Base-by-base conservation (phyloP, 2,797 vertebrate species). In the Numenius phaeopus region DNA sequence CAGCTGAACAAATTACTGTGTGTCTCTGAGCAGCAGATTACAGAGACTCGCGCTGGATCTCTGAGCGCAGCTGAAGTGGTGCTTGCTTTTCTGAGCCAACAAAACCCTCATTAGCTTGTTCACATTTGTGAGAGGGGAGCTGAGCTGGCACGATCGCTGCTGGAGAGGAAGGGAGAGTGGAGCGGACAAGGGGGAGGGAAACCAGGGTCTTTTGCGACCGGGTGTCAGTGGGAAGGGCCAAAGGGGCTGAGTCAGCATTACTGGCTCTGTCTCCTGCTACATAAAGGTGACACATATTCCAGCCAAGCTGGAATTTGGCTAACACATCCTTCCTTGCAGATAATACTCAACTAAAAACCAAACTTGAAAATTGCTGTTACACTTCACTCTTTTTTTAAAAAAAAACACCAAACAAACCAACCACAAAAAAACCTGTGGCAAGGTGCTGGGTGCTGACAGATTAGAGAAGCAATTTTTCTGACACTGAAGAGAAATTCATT, bases 141-240 rank as follows among this genome's bases (percentile, higher is more conserved):
- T 66, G 75, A 67, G 87, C 75, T 83, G 81, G 18, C 0, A 0
- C 3, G 19, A n/a, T 58, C 2, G 0, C 57, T 64, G 46, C 49
- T 23, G 66, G 66, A 62, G 32, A 29, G 23, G 49, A 54, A 3
- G 10, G 32, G 21, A 59, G 27, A 71, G 37, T 0, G 0, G 21
- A 40, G 52, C 0, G 2, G 49, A 39, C 0, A 1, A 34, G n/a
- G 18, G 26, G 26, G 20, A 52, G 40, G 44, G 14, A 80, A 47
- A 5, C 13, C 5, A 27, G 30, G 19, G 58, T 62, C 88, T 58
- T 82, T 64, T 66, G 52, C 0, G 0, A 39, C 0, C 8, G 24
- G 21, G 6, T 21, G 13, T 39, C 0, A 0, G 2, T 49, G 80
- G 39, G 34, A 86, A 37, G 72, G 46, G 61, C 29, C 1, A 4